A percentile compares a stretch with the other conserved stretches of the same genome.
Evolutionary conservation across 2,797 vertebrate species (phyloP).

Genomic region (Sebastes vulpes): DNA sequence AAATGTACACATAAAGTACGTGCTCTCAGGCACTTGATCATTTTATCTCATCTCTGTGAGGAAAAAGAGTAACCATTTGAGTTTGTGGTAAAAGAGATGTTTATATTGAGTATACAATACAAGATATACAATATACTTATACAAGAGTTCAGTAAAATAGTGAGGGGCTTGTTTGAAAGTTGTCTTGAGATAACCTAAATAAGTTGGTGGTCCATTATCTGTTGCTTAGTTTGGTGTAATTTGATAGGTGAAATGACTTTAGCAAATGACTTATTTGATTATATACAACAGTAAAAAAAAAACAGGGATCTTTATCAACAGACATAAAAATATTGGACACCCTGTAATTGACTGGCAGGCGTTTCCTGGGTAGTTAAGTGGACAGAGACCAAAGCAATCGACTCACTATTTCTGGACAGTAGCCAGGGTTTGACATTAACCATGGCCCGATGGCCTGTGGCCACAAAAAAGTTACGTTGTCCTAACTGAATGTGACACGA

Average conservation of each 20-base stretch:
- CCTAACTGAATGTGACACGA: fast-evolving
- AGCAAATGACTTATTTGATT: neutral
- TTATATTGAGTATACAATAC: neutral
- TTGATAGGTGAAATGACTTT: neutral
- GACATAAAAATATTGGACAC: neutral
- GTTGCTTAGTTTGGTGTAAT: neutral
- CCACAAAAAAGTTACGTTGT: too few relatives aligned
- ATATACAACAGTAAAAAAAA: neutral
- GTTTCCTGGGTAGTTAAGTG: neutral
- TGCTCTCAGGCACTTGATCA: slow-evolving; percentile 15
- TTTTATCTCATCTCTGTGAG: slow-evolving; percentile 14
- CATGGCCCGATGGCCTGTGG: too few relatives aligned
- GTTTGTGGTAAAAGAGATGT: neutral
- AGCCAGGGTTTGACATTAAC: neutral
- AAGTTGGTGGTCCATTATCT: neutral
- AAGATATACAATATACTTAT: too few relatives aligned
- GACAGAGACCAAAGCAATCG: neutral
- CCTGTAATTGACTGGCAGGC: neutral
- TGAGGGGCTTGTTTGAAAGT: neutral
- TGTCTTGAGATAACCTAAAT: neutral
- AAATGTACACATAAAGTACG: slow-evolving; percentile 29
- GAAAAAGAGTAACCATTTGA: neutral
- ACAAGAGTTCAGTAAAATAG: neutral
- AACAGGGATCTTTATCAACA: neutral
- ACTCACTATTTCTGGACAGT: too few relatives aligned